Evolutionary conservation across 1,140 invertebrate species (phyloP).

Genomic region (Temnothorax nylanderi): DNA sequence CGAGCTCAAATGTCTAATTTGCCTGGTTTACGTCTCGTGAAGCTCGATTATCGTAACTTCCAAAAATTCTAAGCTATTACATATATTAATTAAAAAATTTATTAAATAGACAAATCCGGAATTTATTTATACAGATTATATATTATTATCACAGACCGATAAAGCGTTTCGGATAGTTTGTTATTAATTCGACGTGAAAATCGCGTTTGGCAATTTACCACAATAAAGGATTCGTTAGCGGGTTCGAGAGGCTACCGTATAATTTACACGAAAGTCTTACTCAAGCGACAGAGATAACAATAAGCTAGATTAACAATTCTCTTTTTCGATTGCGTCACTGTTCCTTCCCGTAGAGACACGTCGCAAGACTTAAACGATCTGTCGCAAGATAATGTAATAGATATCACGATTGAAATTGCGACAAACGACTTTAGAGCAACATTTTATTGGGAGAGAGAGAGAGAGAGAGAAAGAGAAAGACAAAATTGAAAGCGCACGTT

Average conservation of each 20-base stretch:
- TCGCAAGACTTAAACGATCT: slow-evolving; percentile 30
- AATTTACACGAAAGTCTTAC: slow-evolving; percentile 43
- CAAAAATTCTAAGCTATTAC: not conserved
- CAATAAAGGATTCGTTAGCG: not conserved
- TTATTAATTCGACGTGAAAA: slow-evolving; percentile 8
- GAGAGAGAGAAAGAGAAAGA: too few species aligned
- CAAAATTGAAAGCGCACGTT: too few species aligned
- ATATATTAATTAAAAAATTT: too few species aligned
- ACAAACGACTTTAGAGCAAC: not conserved
- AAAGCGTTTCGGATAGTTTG: not conserved
- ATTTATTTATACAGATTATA: not conserved
- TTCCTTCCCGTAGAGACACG: not conserved
- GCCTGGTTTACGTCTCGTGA: too few species aligned
- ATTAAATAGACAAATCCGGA: not conserved
- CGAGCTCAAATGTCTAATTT: too few species aligned
- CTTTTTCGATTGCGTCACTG: not conserved
- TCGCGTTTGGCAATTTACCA: slow-evolving; percentile 5
- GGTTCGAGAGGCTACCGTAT: not conserved
- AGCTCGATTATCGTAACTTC: not conserved
- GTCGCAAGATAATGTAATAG: slow-evolving; percentile 10
- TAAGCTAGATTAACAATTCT: slow-evolving; percentile 21
- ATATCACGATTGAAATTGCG: slow-evolving; percentile 14
- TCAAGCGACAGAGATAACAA: slow-evolving; percentile 36
- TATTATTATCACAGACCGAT: not conserved
- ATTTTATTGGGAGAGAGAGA: not conserved